phyloP scores from a whole-genome alignment of 2,797 vertebrate species.

The Enteromius thamalakanensis region DNA sequence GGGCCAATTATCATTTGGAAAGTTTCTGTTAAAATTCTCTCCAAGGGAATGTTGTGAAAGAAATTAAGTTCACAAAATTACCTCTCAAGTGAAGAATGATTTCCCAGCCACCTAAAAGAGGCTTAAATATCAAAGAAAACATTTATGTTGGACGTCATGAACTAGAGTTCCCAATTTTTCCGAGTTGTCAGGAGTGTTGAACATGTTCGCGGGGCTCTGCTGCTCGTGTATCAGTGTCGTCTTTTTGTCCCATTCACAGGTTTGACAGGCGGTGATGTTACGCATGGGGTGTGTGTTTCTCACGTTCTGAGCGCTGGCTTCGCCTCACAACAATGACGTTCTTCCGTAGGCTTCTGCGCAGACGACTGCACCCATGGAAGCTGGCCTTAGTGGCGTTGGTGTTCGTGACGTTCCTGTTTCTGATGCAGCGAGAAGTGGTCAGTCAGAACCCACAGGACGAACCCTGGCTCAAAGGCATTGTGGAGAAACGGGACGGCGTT shows the following conservation, averaged over 20 bases:
- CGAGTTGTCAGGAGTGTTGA: slow-evolving; percentile 14
- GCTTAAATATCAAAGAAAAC: slow-evolving; percentile 53
- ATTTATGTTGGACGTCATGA: slow-evolving; percentile 54
- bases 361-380: slow-evolving; percentile 87
- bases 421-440: slow-evolving; percentile 95
- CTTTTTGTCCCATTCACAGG: slow-evolving; percentile 49
- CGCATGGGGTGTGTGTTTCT: slow-evolving; percentile 50
- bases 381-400: slow-evolving; percentile 84
- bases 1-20: slow-evolving; percentile 43
- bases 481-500: slow-evolving; percentile 86
- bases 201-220: slow-evolving; percentile 6
- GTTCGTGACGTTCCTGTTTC: slow-evolving; percentile 91
- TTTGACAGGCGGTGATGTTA: slow-evolving; percentile 53
- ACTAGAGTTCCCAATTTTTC: slow-evolving; percentile 33
- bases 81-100: slow-evolving; percentile 49
- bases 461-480: slow-evolving; percentile 81
- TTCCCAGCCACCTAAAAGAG: slow-evolving; percentile 48
- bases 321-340: slow-evolving; percentile 80
- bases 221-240: not conserved
- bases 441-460: slow-evolving; percentile 84
- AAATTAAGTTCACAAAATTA: slow-evolving; percentile 40
- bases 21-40: slow-evolving; percentile 14
- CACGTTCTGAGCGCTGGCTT: slow-evolving; percentile 31
- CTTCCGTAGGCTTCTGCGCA: slow-evolving; percentile 81
- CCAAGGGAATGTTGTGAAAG: slow-evolving; percentile 48